Evolutionary conservation across 1,140 invertebrate genomes (phyloP).

Genomic region (Drosophila simulans): DNA sequence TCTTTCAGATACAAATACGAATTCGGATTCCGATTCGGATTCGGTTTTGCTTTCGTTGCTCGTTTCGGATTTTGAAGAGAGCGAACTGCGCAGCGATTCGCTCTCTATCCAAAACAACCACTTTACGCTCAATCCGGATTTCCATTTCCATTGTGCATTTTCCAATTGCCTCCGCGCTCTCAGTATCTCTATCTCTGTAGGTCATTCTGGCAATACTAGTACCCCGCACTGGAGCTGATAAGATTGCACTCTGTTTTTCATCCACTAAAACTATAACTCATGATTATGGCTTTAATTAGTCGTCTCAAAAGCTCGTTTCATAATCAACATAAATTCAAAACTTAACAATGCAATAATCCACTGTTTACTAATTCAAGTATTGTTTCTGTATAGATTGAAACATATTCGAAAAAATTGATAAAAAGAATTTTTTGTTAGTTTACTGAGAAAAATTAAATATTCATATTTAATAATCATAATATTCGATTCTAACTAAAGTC

Average conservation of each 20-base stretch:
- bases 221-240: slow-evolving; percentile 14
- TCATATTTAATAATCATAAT: too few species aligned
- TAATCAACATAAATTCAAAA: not conserved
- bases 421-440: too few species aligned
- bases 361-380: too few species aligned
- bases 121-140: slow-evolving; percentile 62
- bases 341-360: not conserved
- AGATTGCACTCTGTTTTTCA: slow-evolving; percentile 10
- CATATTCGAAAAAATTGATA: not conserved
- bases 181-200: slow-evolving; percentile 31
- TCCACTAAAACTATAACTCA: not conserved
- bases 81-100: not conserved
- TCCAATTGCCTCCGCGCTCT: slow-evolving; percentile 33
- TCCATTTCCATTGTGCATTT: slow-evolving; percentile 59
- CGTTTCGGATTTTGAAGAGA: slow-evolving; percentile 1
- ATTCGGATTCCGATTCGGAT: slow-evolving; percentile 1
- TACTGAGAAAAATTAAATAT: too few species aligned
- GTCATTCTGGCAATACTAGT: slow-evolving; percentile 34
- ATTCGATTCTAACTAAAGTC: too few species aligned
- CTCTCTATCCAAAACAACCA: slow-evolving; percentile 59
- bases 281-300: not conserved
- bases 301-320: not conserved
- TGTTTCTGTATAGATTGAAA: too few species aligned
- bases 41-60: slow-evolving; percentile 45
- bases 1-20: slow-evolving; percentile 31